phyloP scores from a whole-genome alignment of 1,140 invertebrate genomes.

The Batillaria attramentaria region DNA sequence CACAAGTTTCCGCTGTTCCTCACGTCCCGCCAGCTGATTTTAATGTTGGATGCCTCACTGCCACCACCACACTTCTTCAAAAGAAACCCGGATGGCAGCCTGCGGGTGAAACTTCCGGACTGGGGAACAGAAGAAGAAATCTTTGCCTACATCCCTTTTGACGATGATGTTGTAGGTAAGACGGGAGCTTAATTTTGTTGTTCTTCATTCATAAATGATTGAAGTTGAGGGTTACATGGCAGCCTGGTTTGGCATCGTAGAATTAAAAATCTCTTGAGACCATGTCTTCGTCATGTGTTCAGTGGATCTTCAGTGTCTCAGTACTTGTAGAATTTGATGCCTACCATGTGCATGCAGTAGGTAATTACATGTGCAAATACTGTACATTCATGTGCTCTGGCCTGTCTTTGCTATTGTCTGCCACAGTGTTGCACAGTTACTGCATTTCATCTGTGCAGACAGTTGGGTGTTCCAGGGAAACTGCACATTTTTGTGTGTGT shows the following conservation, averaged over 20 bases:
- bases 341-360: slow-evolving; percentile 11
- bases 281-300: slow-evolving; percentile 39
- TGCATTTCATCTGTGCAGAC: too few relatives aligned
- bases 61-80: slow-evolving; percentile 53
- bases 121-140: slow-evolving; percentile 56
- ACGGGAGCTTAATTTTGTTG: slow-evolving; percentile 18
- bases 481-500: too few relatives aligned
- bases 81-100: slow-evolving; percentile 53
- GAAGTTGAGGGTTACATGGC: slow-evolving; percentile 28
- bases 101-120: slow-evolving; percentile 48
- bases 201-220: slow-evolving; percentile 57
- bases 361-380: slow-evolving; percentile 13
- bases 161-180: slow-evolving; percentile 31
- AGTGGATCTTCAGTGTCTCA: slow-evolving; percentile 44
- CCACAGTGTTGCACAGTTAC: too few relatives aligned
- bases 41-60: slow-evolving; percentile 60
- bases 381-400: too few relatives aligned
- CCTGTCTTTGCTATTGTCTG: too few relatives aligned
- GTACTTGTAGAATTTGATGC: slow-evolving; percentile 33
- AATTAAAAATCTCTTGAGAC: not conserved
- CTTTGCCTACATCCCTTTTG: slow-evolving; percentile 49
- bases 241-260: not conserved
- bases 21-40: slow-evolving; percentile 55
- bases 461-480: too few relatives aligned
- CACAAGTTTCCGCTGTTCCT: slow-evolving; percentile 58